phyloP scores from a whole-genome alignment of 1,140 invertebrate genomes.

The Riptortus pedestris region DNA sequence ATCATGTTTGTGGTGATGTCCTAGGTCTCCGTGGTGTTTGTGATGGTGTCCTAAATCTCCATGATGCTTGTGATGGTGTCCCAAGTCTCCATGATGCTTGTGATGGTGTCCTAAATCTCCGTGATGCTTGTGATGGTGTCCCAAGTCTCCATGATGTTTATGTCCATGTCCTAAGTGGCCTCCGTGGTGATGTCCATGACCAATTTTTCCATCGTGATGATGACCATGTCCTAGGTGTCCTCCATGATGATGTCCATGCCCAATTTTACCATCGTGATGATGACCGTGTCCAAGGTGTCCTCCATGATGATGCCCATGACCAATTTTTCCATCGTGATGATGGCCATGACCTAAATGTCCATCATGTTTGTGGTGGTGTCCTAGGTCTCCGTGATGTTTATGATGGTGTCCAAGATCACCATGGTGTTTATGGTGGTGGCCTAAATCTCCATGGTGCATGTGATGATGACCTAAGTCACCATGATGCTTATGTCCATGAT shows the following conservation, averaged over 20 bases:
- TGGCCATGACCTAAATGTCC: constrained; percentile 14
- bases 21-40: not conserved
- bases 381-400: not conserved
- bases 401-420: not conserved
- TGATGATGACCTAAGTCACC: not conserved
- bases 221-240: not conserved
- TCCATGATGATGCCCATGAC: constrained; percentile 18
- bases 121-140: not conserved
- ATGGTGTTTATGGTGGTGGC: not conserved
- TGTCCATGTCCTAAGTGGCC: not conserved
- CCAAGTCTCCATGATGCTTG: not conserved
- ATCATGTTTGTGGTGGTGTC: not conserved
- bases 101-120: constrained; percentile 15
- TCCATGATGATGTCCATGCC: constrained; percentile 3
- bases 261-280: constrained; percentile 12
- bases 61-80: not conserved
- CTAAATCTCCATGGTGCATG: not conserved
- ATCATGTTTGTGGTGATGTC: not conserved
- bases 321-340: constrained; percentile 14
- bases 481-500: constrained; percentile 10
- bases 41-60: constrained; percentile 18
- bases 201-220: not conserved
- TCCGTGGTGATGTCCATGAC: not conserved
- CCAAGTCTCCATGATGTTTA: not conserved
- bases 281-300: constrained; percentile 20